Percentiles rank a stretch among this genome's conserved stretches.
phyloP scores from a whole-genome alignment of 2,113 vertebrate species.

The Oncorhynchus keta region DNA sequence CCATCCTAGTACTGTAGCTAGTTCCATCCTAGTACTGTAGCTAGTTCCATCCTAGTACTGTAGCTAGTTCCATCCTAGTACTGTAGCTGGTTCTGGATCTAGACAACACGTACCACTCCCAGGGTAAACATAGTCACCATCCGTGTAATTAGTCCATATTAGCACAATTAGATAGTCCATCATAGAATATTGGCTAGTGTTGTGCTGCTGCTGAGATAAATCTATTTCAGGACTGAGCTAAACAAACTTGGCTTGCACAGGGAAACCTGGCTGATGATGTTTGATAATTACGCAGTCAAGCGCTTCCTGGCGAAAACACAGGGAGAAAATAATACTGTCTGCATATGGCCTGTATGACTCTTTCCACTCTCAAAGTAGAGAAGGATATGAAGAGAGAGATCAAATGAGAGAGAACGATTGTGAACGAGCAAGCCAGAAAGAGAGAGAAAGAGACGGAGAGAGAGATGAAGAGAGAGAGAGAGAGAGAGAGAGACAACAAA shows the following conservation, averaged over 20 bases:
- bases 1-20: too few species aligned
- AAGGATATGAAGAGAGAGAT: slow-evolving; percentile 4
- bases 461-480: neutral
- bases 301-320: slow-evolving; percentile 75
- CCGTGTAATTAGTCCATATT: too few species aligned
- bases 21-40: too few species aligned
- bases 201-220: slow-evolving; percentile 92
- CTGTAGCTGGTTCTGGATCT: too few species aligned
- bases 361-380: slow-evolving; percentile 30
- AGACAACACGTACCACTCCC: slow-evolving; percentile 84
- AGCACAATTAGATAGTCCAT: slow-evolving; percentile 98
- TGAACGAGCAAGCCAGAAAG: neutral
- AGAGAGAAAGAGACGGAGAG: slow-evolving; percentile 18
- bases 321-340: slow-evolving; percentile 88
- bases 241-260: slow-evolving; percentile 93
- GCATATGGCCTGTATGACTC: slow-evolving; percentile 78
- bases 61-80: too few species aligned
- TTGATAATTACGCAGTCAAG: slow-evolving; percentile 96
- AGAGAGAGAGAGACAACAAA: slow-evolving; percentile 51
- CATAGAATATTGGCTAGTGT: slow-evolving; percentile 69
- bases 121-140: slow-evolving; percentile 97
- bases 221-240: slow-evolving; percentile 98
- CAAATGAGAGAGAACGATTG: too few species aligned
- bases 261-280: slow-evolving; percentile 95
- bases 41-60: too few species aligned